Evolutionary conservation across 2,113 vertebrate genomes (phyloP), one percentile per base, ranked within the genome.

Genomic region (Xenus cinereus): DNA sequence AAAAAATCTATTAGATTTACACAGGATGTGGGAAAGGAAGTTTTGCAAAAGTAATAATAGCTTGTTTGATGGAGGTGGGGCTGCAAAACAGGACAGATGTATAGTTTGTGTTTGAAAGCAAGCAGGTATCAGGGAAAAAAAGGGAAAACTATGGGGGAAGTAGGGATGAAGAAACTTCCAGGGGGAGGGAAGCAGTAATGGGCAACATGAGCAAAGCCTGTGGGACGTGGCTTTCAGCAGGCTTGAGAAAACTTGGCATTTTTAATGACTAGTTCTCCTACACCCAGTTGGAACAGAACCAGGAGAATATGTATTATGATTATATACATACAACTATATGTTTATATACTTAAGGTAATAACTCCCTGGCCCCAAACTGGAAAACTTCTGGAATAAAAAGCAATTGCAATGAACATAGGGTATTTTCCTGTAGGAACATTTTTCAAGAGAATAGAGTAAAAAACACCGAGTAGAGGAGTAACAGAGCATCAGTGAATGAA

Each of bases 231-330:
- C n/a, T 81, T 89, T 82, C 39, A 79, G n/a, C 28, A 79, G 45
- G 18, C 15, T 43, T 26, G 26, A 56, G 43, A 82, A 91, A 94
- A 46, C 3, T 5, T 39, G 64, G 32, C 54, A 24, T 14, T 62
- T 77, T 89, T 32, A 81, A 28, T 43, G 48, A 27, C 20, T 64
- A 23, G 28, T 89, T 78, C 20, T 84, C 12, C 33, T 86, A 72
- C 23, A 86, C 7, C 5, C 24, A 75, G 23, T 0, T n/a, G 0
- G 0, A 71, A 87, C 89, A 81, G 12, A 81, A 46, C 4, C 9
- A 68, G 20, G 22, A 68, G 33, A 67, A 14, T 35, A 57, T 5
- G 3, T 57, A 30, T 12, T 27, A 48, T 8, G 2, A 7, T 37
- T 56, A 37, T 46, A 41, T 16, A 18, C 1, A 57, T 51, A 12